Conservation (phyloP, 2,113 vertebrate species). For the Chionomys nivalis region DNA sequence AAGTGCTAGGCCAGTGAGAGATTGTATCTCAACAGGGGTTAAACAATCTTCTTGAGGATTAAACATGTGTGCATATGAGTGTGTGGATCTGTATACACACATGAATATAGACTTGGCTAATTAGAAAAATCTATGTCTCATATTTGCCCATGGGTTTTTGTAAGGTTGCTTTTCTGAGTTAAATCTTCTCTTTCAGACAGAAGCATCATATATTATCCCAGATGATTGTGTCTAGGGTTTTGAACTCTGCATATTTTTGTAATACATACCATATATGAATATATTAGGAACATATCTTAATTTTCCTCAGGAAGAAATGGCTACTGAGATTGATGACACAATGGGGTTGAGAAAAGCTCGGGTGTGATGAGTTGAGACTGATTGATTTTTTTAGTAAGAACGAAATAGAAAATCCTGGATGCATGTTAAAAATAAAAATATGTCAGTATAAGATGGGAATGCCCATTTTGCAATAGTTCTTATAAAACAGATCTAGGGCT, state of each 20-base stretch:
- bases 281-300: neutral
- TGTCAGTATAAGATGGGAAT: neutral
- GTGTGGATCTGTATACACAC: neutral
- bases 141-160: neutral
- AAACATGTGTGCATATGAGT: neutral
- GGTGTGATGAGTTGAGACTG: neutral
- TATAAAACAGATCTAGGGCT: neutral
- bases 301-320: neutral
- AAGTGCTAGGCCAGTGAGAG: neutral
- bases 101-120: neutral
- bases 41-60: neutral
- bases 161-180: neutral
- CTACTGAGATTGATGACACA: neutral
- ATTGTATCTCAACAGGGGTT: neutral
- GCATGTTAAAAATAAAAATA: constrained; percentile 39
- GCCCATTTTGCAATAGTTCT: neutral
- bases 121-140: neutral
- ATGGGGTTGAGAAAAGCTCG: neutral
- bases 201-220: neutral
- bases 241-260: neutral
- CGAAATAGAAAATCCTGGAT: neutral
- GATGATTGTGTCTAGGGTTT: neutral
- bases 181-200: neutral
- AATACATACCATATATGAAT: neutral
- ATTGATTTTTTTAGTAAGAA: constrained; percentile 43